phyloP scores from a whole-genome alignment of 2,797 vertebrate species.

The Natrix natrix region DNA sequence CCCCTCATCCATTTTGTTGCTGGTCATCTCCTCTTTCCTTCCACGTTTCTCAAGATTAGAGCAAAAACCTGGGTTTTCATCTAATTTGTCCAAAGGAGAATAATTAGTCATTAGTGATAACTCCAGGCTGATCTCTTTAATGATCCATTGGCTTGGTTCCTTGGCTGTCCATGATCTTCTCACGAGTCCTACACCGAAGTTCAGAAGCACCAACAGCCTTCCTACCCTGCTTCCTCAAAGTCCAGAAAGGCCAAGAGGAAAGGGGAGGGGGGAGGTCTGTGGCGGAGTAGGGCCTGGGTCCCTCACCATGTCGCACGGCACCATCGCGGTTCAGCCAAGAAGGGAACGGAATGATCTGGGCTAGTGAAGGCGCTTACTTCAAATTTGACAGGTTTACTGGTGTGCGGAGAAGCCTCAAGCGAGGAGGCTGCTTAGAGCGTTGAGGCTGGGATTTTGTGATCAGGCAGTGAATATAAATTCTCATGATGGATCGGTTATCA shows the following conservation, averaged over 20 bases:
- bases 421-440: conserved; percentile 85
- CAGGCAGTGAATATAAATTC: conserved; percentile 91
- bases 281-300: neutral
- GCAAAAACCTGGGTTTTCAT: neutral
- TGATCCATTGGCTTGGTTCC: neutral
- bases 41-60: neutral
- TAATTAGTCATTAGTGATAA: neutral
- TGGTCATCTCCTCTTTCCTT: neutral
- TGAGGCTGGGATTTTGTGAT: conserved; percentile 77
- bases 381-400: conserved; percentile 88
- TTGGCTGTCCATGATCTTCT: neutral
- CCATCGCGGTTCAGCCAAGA: neutral
- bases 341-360: neutral
- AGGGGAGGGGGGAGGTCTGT: neutral
- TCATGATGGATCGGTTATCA: conserved; percentile 80
- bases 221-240: neutral
- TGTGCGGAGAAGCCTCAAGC: conserved; percentile 78
- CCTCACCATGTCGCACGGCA: neutral
- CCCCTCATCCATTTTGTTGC: neutral
- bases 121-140: neutral
- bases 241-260: neutral
- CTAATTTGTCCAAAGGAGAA: neutral
- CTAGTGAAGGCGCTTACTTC: conserved; percentile 71
- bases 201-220: neutral
- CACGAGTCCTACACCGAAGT: neutral